phyloP scores from a whole-genome alignment of 2,888 invertebrate species.

The Mayetiola destructor region DNA sequence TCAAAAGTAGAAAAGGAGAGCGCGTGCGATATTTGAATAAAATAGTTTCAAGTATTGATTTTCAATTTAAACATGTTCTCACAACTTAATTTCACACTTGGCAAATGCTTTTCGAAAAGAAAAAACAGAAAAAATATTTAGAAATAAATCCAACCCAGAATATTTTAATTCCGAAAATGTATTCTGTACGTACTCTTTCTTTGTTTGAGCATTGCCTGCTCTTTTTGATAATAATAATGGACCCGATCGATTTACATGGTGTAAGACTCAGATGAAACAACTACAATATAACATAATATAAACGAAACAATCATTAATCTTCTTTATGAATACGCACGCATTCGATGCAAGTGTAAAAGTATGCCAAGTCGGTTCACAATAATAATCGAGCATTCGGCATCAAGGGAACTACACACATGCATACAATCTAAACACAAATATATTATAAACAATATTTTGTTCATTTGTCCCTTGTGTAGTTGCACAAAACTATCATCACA shows the following conservation, averaged over 20 bases:
- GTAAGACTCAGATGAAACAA: neutral
- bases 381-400: neutral
- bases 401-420: neutral
- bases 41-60: too few species aligned
- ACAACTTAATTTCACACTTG: too few species aligned
- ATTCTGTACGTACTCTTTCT: neutral
- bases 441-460: neutral
- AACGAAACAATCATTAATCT: conserved; percentile 7
- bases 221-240: conserved; percentile 1
- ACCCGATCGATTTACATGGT: conserved; percentile 1
- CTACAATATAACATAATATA: neutral
- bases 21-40: neutral
- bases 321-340: neutral
- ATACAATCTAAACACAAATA: neutral
- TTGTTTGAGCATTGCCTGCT: neutral
- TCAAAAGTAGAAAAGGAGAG: conserved; percentile 3
- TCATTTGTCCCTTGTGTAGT: conserved; percentile 3
- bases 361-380: neutral
- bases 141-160: too few species aligned
- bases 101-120: too few species aligned
- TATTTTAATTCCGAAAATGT: too few species aligned
- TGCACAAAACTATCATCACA: conserved; percentile 8
- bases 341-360: neutral
- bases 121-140: too few species aligned
- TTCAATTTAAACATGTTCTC: too few species aligned